Base-by-base conservation (phyloP, 2,113 vertebrate species). In the Apaloderma vittatum region DNA sequence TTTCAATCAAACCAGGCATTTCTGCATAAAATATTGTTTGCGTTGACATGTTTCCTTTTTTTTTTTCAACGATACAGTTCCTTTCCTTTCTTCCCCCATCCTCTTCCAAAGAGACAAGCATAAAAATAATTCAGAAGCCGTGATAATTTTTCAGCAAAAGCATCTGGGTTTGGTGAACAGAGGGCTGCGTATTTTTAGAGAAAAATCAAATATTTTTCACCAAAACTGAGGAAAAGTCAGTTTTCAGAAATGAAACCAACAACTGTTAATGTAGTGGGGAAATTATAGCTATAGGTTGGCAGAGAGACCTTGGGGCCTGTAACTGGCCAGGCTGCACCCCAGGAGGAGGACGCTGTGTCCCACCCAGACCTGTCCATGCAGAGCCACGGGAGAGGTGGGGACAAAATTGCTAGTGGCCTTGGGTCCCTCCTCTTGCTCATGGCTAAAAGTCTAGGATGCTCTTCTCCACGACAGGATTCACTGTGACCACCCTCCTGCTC, bases 141-240 rank as follows among this genome's bases (percentile, higher is more conserved):
- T 93, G 95, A 93, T 96, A 96, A 90, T 94, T 93, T 96, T 93
- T 94, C 90, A 90, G 90, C 59, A 76, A 45, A 68, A 78, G 70
- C 75, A 66, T 85, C 93, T 94, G 82, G 54, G 52, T 87, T 89
- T 79, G 61, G 62, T 58, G 87, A 95, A 72, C 46, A 66, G 54
- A 88, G 37, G 46, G 58, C 48, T 78, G 83, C 34, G 48, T 85
- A 81, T 93, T 87, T 95, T 75, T 68, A 75, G 83, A 86, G 68
- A n/a, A 92, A 40, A 88, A 80, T 45, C 5, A 90, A 94, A 51
- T 74, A 48, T 84, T 95, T 97, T 80, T 71, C 43, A 45, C 80
- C 72, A 78, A 88, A 88, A 88, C 19, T 8, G 61, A 67, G 15
- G n/a, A 88, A 62, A 80, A 94, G 43, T 61, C 37, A 11, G 48